Evolutionary conservation across 2,113 vertebrate genomes (phyloP).

Genomic region (Sapayoa aenigma): DNA sequence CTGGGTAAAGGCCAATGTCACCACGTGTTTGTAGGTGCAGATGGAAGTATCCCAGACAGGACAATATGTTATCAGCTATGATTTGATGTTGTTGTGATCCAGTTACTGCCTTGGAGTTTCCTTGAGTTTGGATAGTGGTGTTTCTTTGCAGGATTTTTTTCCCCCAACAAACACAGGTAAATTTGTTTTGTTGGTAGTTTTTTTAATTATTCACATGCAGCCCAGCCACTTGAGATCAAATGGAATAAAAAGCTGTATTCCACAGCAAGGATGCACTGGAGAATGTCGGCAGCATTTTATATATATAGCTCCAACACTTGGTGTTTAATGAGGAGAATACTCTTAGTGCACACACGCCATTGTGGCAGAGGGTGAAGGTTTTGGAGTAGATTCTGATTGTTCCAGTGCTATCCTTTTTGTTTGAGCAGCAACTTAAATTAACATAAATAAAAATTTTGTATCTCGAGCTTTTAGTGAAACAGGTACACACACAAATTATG

Average conservation of each 20-base stretch:
- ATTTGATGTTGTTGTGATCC: not conserved
- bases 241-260: constrained; percentile 27
- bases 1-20: not conserved
- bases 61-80: not conserved
- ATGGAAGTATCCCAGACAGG: not conserved
- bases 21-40: rapidly evolving
- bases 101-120: not conserved
- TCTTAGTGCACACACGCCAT: constrained; percentile 4
- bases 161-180: not conserved
- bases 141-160: not conserved
- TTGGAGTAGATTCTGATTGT: not conserved
- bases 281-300: constrained; percentile 43
- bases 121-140: not conserved
- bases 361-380: not conserved
- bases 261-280: constrained; percentile 1
- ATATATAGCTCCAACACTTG: not conserved
- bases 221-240: not conserved
- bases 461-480: constrained; percentile 29
- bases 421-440: constrained; percentile 9
- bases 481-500: not conserved
- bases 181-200: not conserved
- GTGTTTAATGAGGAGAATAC: constrained; percentile 53
- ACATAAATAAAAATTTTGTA: constrained; percentile 28
- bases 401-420: not conserved
- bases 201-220: not conserved